phyloP scores from a whole-genome alignment of 2,113 vertebrate genomes.

The Sardina pilchardus region DNA sequence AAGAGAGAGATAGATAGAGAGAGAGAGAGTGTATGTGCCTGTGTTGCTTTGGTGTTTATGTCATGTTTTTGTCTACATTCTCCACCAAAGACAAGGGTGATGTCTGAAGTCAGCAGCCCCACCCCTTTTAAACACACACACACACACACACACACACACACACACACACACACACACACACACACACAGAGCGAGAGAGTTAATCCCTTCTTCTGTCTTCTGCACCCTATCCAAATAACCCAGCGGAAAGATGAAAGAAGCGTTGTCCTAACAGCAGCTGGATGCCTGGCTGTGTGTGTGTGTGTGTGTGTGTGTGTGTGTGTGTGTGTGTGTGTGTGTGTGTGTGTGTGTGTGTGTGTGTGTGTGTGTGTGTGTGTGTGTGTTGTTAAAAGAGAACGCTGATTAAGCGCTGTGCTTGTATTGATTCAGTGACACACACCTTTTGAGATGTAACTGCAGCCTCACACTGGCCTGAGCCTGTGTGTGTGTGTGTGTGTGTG shows the following conservation, averaged over 20 bases:
- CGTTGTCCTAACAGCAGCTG: conserved; percentile 22
- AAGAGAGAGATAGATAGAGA: no score
- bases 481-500: conserved; percentile 31
- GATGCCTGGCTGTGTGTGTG: conserved; percentile 32
- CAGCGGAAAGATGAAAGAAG: conserved; percentile 34
- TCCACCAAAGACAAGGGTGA: not conserved
- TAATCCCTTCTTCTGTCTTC: conserved; percentile 60
- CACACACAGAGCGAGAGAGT: conserved; percentile 47
- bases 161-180: conserved; percentile 31
- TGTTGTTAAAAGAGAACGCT: conserved; percentile 28
- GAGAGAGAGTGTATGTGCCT: no score
- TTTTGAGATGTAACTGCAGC: no score
- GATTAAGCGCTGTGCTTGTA: not conserved
- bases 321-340: conserved; percentile 28
- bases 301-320: not conserved
- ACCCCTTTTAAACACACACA: conserved; percentile 77
- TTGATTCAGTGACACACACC: not conserved
- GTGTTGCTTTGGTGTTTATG: not conserved
- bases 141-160: conserved; percentile 74
- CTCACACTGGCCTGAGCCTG: conserved; percentile 27
- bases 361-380: conserved; percentile 29
- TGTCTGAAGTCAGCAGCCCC: not conserved
- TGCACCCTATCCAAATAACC: conserved; percentile 40
- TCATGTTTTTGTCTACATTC: not conserved
- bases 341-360: conserved; percentile 23